These are phyloP conservation scores for Alethe castanea DNA, from an alignment of 2,113 vertebrate species.

Conservation along the genomic window DNA sequence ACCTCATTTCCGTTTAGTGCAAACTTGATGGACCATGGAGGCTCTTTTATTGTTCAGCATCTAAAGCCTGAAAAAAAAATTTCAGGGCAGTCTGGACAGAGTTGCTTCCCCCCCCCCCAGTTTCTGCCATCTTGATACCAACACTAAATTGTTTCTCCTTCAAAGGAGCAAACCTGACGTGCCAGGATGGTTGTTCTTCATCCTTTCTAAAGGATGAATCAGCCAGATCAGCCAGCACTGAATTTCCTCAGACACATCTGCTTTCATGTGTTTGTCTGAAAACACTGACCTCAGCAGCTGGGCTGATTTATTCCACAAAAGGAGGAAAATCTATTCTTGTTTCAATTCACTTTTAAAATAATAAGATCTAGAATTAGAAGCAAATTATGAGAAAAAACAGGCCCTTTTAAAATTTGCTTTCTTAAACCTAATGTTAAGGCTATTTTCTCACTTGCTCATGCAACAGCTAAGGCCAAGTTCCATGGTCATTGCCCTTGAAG, in stretches of 20 bases:
- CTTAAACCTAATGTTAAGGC: neutral
- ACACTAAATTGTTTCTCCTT: neutral
- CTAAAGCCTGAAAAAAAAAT: neutral
- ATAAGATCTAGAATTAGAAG: neutral
- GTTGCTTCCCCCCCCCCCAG: neutral
- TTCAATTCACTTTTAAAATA: neutral
- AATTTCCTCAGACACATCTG: neutral
- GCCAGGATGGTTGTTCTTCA: neutral
- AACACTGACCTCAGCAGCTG: neutral
- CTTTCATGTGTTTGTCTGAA: neutral
- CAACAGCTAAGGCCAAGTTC: neutral
- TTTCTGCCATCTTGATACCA: neutral
- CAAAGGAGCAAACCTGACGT: neutral
- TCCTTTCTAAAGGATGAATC: neutral
- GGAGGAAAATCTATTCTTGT: neutral
- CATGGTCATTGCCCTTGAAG: neutral
- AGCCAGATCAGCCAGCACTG: neutral
- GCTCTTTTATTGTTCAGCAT: neutral
- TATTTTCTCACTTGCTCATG: neutral
- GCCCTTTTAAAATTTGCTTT: neutral
- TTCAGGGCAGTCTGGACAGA: neutral
- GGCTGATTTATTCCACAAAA: neutral
- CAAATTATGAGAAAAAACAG: neutral
- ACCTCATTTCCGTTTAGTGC: neutral
- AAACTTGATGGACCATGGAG: fast-evolving